Conservation (phyloP, 2,797 vertebrate genomes). For the Psittacula echo region DNA sequence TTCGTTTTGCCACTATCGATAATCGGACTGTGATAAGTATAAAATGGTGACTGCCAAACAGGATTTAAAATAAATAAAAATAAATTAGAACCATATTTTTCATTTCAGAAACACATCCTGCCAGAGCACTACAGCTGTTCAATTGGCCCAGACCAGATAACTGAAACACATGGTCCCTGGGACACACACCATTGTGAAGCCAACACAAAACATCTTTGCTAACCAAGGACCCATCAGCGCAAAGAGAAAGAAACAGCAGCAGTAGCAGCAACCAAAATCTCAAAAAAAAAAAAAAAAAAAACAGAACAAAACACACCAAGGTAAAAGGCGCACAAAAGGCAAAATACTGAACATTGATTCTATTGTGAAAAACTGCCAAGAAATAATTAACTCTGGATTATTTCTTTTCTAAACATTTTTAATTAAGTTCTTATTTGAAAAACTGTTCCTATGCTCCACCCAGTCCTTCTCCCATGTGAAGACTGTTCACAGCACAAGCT, state of each 20-base stretch:
- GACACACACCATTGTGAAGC: background rate
- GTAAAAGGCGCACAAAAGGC: background rate
- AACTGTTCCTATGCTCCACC: background rate
- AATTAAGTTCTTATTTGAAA: background rate
- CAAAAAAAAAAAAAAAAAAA: background rate
- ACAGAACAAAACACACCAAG: background rate
- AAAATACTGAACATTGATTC: background rate
- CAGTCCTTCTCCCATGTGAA: background rate
- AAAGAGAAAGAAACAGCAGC: background rate
- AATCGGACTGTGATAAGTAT: background rate
- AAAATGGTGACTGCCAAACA: background rate
- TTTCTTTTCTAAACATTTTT: background rate
- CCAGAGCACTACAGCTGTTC: conserved; percentile 44
- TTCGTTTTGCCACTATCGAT: background rate
- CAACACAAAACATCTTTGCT: background rate
- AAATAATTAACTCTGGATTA: background rate
- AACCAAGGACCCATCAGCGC: background rate
- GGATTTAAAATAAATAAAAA: conserved; percentile 14
- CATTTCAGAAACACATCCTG: conserved; percentile 8
- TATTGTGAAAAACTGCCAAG: background rate
- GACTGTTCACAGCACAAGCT: background rate
- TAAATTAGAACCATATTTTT: conserved; percentile 15
- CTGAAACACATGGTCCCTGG: background rate
- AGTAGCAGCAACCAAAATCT: background rate
- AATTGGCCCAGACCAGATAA: conserved; percentile 16